A percentile compares a stretch with the other conserved stretches of the same genome.
Conservation (phyloP, 1,140 invertebrate species). For the Meloidogyne exigua region DNA sequence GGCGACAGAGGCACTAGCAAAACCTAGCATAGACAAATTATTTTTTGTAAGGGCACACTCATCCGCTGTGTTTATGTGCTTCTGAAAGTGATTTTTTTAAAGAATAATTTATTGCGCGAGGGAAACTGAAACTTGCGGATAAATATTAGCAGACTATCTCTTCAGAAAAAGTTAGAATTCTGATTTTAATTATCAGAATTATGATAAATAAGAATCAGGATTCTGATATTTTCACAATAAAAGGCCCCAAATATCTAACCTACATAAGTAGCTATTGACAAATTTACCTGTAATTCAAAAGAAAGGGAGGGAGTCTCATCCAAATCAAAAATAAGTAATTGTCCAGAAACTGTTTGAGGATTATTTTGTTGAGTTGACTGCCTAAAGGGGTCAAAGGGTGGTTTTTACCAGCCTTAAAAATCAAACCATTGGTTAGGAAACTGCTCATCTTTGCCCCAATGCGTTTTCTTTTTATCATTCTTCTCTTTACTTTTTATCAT, state of each 20-base stretch:
- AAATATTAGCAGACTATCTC: too few relatives aligned
- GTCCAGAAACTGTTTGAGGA: conserved; percentile 57
- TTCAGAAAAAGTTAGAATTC: too few relatives aligned
- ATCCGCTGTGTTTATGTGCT: not conserved
- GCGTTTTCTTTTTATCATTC: conserved; percentile 1
- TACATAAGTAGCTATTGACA: not conserved
- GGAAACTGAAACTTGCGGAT: too few relatives aligned
- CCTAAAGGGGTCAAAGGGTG: too few relatives aligned
- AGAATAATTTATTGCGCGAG: too few relatives aligned
- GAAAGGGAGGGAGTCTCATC: conserved; percentile 56
- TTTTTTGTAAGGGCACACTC: conserved; percentile 47
- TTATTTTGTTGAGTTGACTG: conserved; percentile 42
- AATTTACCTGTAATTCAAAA: conserved; percentile 13
- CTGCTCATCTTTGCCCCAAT: conserved; percentile 28
- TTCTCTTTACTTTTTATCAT: not conserved
- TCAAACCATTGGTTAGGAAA: conserved; percentile 36
- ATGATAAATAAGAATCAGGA: too few relatives aligned
- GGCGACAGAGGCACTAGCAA: conserved; percentile 22
- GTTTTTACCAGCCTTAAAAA: too few relatives aligned
- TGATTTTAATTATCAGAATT: too few relatives aligned
- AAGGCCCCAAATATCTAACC: too few relatives aligned
- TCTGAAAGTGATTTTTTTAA: not conserved
- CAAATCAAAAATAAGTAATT: conserved; percentile 59
- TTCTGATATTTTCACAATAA: too few relatives aligned
- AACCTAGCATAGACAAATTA: conserved; percentile 28